These are phyloP conservation scores for Drosophila mojavensis DNA, from an alignment of 1,140 invertebrate genomes.

Conservation along the genomic window DNA sequence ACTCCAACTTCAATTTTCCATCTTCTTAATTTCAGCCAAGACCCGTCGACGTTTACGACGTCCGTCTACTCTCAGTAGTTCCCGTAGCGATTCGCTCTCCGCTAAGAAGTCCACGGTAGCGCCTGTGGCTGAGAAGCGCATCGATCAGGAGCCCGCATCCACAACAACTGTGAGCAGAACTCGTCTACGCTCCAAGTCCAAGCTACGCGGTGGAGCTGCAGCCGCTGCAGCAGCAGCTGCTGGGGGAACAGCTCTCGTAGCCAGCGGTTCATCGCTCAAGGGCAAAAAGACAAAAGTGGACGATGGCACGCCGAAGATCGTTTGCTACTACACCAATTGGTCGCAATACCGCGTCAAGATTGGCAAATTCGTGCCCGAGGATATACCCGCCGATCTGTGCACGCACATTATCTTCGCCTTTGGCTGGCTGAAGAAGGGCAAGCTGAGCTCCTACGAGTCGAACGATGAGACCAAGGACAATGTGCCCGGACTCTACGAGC, in stretches of 20 bases:
- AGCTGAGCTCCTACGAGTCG: constrained; percentile 94
- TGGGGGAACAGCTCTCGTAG: constrained; percentile 86
- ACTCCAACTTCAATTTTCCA: constrained; percentile 8
- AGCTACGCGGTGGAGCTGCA: constrained; percentile 85
- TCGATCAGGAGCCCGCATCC: constrained; percentile 87
- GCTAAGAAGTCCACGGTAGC: constrained; percentile 82
- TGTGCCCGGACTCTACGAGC: constrained; percentile 94
- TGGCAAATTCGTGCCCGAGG: constrained; percentile 97
- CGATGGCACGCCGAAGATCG: constrained; percentile 88
- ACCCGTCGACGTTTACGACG: constrained; percentile 86
- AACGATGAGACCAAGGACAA: constrained; percentile 97
- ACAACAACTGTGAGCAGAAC: constrained; percentile 87
- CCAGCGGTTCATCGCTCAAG: constrained; percentile 84
- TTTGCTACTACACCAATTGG: constrained; percentile 99
- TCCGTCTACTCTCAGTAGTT: constrained; percentile 85
- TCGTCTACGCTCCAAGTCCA: constrained; percentile 87
- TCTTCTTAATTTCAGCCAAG: constrained; percentile 59
- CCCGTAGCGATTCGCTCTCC: constrained; percentile 83
- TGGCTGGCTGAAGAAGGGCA: constrained; percentile 98
- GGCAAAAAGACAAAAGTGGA: constrained; percentile 87
- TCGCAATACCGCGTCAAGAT: constrained; percentile 96
- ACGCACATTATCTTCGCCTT: constrained; percentile 98
- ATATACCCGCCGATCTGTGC: constrained; percentile 97
- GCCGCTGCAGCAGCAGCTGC: constrained; percentile 86
- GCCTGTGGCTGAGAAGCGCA: constrained; percentile 84